Percentiles rank a stretch among this genome's conserved stretches.
phyloP scores from a whole-genome alignment of 2,113 vertebrate species.

The Monopterus albus region DNA sequence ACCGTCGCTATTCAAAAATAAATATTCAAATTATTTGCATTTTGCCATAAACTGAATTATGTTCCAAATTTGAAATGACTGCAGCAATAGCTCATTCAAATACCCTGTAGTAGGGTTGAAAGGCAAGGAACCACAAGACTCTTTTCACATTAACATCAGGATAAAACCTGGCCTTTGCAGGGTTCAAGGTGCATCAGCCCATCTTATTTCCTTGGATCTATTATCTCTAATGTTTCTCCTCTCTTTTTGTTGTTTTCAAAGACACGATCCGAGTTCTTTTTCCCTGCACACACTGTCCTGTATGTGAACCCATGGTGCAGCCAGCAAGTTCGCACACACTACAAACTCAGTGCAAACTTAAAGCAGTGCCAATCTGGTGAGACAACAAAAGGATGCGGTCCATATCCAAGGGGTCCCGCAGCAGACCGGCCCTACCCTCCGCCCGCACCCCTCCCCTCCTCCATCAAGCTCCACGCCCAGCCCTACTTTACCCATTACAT shows the following conservation, averaged over 20 bases:
- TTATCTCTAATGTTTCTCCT: slow-evolving; percentile 15
- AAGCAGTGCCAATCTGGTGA: slow-evolving; percentile 16
- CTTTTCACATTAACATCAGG: neutral
- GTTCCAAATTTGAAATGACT: neutral
- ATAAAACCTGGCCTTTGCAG: slow-evolving; percentile 26
- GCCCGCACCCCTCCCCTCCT: neutral
- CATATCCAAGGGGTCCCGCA: slow-evolving; percentile 27
- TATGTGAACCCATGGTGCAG: slow-evolving; percentile 17
- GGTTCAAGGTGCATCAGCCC: slow-evolving; percentile 2
- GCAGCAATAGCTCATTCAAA: neutral
- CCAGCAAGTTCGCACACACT: too few relatives aligned
- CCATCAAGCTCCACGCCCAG: slow-evolving; percentile 11
- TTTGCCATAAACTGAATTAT: neutral
- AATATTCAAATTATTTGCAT: neutral
- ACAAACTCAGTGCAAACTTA: slow-evolving; percentile 26
- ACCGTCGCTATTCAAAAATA: slow-evolving; percentile 1
- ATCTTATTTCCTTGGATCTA: neutral
- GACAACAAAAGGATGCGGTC: slow-evolving; percentile 61
- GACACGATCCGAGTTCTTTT: neutral
- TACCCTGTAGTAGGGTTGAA: neutral
- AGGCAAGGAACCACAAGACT: neutral
- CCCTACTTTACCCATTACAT: slow-evolving; percentile 46
- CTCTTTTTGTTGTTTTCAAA: neutral
- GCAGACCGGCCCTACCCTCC: slow-evolving; percentile 17
- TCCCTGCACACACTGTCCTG: slow-evolving; percentile 17